phyloP scores from a whole-genome alignment of 2,888 invertebrate species.

The Drosophila mimetica region DNA sequence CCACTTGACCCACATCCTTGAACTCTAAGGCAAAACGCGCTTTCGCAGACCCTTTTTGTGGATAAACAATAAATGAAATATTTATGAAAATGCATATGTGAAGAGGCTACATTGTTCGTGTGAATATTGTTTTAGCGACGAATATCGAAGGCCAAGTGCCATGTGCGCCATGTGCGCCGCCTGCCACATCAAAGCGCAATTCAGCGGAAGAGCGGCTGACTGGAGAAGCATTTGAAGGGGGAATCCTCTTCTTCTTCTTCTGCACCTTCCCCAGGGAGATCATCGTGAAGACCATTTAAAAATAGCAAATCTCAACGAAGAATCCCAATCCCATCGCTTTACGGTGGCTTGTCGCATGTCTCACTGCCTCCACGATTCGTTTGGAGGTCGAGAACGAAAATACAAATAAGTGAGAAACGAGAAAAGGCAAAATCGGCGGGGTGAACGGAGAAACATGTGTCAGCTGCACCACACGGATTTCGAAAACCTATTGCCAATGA shows the following conservation, averaged over 20 bases:
- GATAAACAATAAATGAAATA: conserved; percentile 44
- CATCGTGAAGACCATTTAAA: conserved; percentile 29
- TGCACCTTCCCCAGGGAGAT: conserved; percentile 15
- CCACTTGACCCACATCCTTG: conserved; percentile 45
- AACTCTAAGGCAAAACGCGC: conserved; percentile 41
- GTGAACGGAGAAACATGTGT: conserved; percentile 19
- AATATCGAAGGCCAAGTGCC: conserved; percentile 23
- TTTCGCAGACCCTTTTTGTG: conserved; percentile 45
- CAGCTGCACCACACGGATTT: conserved; percentile 21
- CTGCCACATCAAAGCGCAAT: conserved; percentile 1
- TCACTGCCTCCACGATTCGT: neutral
- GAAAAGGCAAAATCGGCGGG: conserved; percentile 13
- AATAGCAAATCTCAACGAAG: conserved; percentile 27
- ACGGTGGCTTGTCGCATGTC: conserved; percentile 29
- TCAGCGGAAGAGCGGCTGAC: neutral
- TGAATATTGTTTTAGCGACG: conserved; percentile 24
- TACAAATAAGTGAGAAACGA: neutral
- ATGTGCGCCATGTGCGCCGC: conserved; percentile 11
- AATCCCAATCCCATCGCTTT: conserved; percentile 15
- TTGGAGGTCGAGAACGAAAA: conserved; percentile 5
- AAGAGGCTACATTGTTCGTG: conserved; percentile 33
- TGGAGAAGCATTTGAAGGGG: neutral
- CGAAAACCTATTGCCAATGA: conserved; percentile 5
- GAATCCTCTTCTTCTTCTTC: too few species aligned
- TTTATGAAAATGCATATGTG: conserved; percentile 49